Conservation (phyloP, 2,888 invertebrate species). For the Ormyrus thymus region DNA sequence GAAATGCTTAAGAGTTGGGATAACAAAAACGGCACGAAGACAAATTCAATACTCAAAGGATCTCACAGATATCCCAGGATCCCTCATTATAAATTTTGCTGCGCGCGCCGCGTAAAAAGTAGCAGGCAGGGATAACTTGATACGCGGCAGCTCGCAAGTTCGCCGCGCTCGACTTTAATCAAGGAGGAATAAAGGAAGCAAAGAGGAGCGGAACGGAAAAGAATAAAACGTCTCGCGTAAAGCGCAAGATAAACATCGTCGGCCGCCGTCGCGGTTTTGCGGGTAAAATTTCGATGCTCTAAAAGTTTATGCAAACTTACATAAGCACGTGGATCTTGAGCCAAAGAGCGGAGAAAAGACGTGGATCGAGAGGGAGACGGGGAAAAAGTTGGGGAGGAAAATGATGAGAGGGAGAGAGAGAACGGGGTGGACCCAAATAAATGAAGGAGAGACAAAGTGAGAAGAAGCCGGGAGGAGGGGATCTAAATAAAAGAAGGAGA, state of each 20-base stretch:
- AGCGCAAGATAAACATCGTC: constrained; percentile 42
- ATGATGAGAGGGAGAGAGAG: not conserved
- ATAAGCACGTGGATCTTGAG: not conserved
- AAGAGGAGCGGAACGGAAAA: not conserved
- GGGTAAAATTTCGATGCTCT: constrained; percentile 37
- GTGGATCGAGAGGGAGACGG: not conserved
- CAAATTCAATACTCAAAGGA: no score
- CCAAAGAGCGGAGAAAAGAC: not conserved
- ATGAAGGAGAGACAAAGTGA: no score
- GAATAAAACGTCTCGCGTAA: constrained; percentile 16
- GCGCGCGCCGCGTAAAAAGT: no score
- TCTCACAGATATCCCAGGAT: no score
- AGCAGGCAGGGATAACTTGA: no score
- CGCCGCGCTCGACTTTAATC: constrained; percentile 11
- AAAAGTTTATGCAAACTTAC: constrained; percentile 45
- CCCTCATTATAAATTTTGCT: no score
- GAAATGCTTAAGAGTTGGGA: no score
- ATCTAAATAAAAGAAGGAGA: constrained; percentile 32
- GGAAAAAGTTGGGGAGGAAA: not conserved
- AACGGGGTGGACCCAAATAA: no score
- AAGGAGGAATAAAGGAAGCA: not conserved
- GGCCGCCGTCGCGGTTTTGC: not conserved
- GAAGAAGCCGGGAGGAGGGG: no score
- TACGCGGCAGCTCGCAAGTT: no score
- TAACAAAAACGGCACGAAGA: no score